Evolutionary conservation across 2,888 invertebrate genomes (phyloP).

Genomic region (Panopea generosa): DNA sequence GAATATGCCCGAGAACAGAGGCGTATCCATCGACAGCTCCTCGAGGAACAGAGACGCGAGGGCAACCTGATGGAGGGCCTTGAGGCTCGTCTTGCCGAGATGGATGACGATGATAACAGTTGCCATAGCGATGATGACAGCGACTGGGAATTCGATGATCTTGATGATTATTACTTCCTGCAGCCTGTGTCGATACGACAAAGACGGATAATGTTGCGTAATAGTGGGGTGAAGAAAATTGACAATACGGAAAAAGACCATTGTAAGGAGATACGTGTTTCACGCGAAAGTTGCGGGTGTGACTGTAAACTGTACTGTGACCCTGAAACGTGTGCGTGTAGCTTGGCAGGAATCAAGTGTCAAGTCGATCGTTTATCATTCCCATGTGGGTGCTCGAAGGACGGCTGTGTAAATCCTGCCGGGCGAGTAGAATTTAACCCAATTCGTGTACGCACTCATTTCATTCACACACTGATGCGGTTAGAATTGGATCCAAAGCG

Average conservation of each 20-base stretch:
- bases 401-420: conserved; percentile 95
- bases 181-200: conserved; percentile 97
- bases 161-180: conserved; percentile 83
- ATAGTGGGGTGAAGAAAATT: conserved; percentile 97
- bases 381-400: conserved; percentile 98
- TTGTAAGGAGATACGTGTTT: conserved; percentile 95
- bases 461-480: conserved; percentile 98
- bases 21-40: conserved; percentile 92
- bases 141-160: conserved; percentile 76
- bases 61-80: conserved; percentile 78
- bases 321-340: conserved; percentile 97
- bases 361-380: conserved; percentile 98
- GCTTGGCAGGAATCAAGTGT: conserved; percentile 97
- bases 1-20: conserved; percentile 96
- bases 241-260: conserved; percentile 97
- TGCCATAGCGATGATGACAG: conserved; percentile 78
- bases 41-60: conserved; percentile 90
- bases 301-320: conserved; percentile 89
- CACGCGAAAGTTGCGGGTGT: conserved; percentile 89
- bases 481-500: conserved; percentile 79
- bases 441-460: conserved; percentile 97
- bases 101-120: conserved; percentile 66
- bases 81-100: conserved; percentile 61
- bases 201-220: conserved; percentile 93
- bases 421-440: conserved; percentile 99